These are phyloP conservation scores for Chrysocyon brachyurus DNA, from an alignment of 2,797 vertebrate genomes.

Conservation along the genomic window DNA sequence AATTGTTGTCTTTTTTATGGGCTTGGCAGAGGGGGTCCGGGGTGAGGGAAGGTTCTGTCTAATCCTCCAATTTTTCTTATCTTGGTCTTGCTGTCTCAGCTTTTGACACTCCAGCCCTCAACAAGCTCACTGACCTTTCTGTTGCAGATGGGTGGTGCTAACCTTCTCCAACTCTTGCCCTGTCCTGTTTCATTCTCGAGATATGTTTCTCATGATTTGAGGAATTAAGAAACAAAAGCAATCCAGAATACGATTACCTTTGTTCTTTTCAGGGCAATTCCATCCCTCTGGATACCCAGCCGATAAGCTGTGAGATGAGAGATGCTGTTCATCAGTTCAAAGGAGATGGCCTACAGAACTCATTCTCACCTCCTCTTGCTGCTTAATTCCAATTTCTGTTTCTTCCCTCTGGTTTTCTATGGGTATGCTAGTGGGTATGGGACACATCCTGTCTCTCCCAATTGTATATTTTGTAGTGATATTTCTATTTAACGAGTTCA, in stretches of 20 bases:
- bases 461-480: constrained; percentile 72
- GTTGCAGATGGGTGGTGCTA: not conserved
- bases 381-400: constrained; percentile 45
- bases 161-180: not conserved
- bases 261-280: not conserved
- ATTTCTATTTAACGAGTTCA: constrained; percentile 79
- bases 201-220: constrained; percentile 25
- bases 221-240: constrained; percentile 59
- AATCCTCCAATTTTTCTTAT: not conserved
- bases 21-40: not conserved
- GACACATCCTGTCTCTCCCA: not conserved
- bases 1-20: not conserved
- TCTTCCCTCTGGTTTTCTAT: constrained; percentile 40
- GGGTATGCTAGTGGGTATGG: not conserved
- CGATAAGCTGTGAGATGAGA: not conserved
- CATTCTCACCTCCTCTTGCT: not conserved
- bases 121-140: not conserved
- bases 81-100: not conserved
- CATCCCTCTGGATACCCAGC: not conserved
- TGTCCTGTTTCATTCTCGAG: not conserved
- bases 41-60: not conserved
- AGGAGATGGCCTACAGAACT: not conserved
- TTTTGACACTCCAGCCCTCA: constrained; percentile 1
- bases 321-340: not conserved
- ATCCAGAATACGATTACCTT: not conserved